A percentile compares a stretch with the other conserved stretches of the same genome.
These are phyloP conservation scores for Bettongia penicillata DNA, from an alignment of 2,113 vertebrate genomes.

Conservation along the genomic window DNA sequence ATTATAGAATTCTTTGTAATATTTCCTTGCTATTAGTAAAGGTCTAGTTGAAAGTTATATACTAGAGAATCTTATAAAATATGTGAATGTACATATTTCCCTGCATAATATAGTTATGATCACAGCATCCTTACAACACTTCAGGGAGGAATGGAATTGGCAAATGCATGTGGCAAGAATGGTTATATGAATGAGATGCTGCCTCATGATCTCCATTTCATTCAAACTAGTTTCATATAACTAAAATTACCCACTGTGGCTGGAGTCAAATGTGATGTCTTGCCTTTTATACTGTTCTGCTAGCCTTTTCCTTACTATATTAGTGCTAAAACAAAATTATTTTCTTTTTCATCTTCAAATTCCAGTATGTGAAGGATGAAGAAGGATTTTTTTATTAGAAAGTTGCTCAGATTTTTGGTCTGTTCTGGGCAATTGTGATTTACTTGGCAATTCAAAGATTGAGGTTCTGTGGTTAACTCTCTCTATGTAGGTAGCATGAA, in stretches of 20 bases:
- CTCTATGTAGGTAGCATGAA: rapidly evolving
- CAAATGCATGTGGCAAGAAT: not conserved
- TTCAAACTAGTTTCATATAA: not conserved
- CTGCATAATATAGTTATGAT: slow-evolving; percentile 6
- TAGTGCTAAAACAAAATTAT: slow-evolving; percentile 22
- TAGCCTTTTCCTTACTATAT: not conserved
- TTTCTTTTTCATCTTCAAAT: not conserved
- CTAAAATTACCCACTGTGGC: not conserved
- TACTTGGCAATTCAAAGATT: not conserved
- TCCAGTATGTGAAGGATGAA: not conserved
- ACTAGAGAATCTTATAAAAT: not conserved
- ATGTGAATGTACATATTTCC: not conserved
- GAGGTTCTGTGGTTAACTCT: not conserved
- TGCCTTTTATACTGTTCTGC: not conserved
- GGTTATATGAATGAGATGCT: not conserved
- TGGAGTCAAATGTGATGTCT: not conserved
- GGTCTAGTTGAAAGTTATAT: not conserved
- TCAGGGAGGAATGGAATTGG: not conserved
- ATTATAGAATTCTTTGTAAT: not conserved
- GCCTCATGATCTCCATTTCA: not conserved
- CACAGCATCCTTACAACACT: not conserved
- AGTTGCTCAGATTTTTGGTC: not conserved
- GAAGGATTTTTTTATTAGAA: not conserved
- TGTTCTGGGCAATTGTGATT: not conserved
- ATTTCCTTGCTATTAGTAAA: not conserved